Evolutionary conservation across 2,113 vertebrate genomes (phyloP).

Genomic region (Sylvilagus bachmani): DNA sequence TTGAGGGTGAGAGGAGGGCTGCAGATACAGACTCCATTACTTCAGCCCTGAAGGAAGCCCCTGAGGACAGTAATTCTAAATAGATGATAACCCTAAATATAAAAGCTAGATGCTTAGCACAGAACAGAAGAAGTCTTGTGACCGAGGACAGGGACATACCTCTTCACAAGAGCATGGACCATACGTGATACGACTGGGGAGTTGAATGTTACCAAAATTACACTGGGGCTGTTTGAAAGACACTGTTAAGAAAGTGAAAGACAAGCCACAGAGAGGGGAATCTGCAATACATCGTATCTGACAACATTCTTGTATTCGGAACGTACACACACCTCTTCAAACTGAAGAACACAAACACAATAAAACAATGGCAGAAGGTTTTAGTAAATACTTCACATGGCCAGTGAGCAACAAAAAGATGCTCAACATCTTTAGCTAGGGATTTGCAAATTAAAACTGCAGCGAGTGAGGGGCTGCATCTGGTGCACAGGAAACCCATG

Average conservation of each 20-base stretch:
- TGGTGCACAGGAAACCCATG: no score
- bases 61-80: neutral
- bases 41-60: neutral
- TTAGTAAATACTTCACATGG: slow-evolving; percentile 48
- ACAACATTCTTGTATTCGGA: neutral
- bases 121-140: slow-evolving; percentile 11
- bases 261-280: neutral
- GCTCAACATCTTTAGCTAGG: slow-evolving; percentile 30
- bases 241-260: slow-evolving; percentile 19
- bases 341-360: neutral
- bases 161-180: neutral
- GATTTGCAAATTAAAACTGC: slow-evolving; percentile 41
- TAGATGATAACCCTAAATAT: neutral
- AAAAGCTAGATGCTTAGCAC: slow-evolving; percentile 22
- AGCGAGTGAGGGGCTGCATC: neutral
- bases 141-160: slow-evolving; percentile 5
- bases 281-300: neutral
- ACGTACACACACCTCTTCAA: slow-evolving; percentile 17
- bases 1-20: neutral
- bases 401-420: neutral
- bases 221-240: slow-evolving; percentile 31
- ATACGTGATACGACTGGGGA: neutral
- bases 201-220: slow-evolving; percentile 18
- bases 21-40: neutral
- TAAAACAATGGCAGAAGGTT: slow-evolving; percentile 31